phyloP scores from a whole-genome alignment of 37 sponge, comb jelly and placozoan species.

The Beroe ovata region DNA sequence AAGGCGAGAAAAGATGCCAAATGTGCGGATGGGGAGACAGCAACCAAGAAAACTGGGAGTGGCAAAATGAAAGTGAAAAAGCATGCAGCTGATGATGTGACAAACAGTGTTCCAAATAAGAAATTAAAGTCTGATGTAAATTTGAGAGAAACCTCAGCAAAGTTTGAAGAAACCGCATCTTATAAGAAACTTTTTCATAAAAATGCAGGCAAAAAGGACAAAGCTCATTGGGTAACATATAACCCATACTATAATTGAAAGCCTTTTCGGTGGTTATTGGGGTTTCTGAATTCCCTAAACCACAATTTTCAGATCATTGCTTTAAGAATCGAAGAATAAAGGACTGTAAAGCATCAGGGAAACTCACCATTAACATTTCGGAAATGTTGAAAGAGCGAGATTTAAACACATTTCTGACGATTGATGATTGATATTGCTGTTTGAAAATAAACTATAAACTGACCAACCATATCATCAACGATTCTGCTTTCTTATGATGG shows the following conservation, averaged over 20 bases:
- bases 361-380: too few species aligned
- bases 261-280: too few species aligned
- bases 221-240: slow-evolving; percentile 57
- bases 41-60: background rate
- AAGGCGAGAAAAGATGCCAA: background rate
- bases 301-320: too few species aligned
- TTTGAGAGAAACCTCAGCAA: background rate
- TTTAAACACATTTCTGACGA: too few species aligned
- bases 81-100: background rate
- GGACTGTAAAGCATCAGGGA: too few species aligned
- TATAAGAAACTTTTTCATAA: slow-evolving; percentile 64
- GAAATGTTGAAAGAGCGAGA: too few species aligned
- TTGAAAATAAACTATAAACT: too few species aligned
- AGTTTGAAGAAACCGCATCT: slow-evolving; percentile 42
- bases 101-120: background rate
- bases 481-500: too few species aligned
- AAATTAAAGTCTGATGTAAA: background rate
- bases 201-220: slow-evolving; percentile 27
- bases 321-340: too few species aligned
- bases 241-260: slow-evolving; percentile 64
- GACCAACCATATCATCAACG: too few species aligned
- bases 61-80: background rate
- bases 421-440: too few species aligned
- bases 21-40: background rate
- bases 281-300: too few species aligned